A percentile compares a stretch with the other conserved stretches of the same genome.
phyloP scores from a whole-genome alignment of 2,113 vertebrate genomes.

The Nicator chloris region DNA sequence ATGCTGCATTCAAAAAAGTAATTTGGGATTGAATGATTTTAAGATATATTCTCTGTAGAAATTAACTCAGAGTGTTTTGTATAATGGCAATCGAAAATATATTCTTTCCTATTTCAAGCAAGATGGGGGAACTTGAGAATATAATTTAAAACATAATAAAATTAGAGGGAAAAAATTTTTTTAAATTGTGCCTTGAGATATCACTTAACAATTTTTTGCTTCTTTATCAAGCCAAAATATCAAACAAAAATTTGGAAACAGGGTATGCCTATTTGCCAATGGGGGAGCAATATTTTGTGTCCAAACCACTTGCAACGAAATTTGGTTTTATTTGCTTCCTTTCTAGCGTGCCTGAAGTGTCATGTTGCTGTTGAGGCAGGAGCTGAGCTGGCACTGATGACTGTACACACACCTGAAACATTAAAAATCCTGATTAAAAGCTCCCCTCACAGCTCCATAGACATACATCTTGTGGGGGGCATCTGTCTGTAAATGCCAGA shows the following conservation, averaged over 20 bases:
- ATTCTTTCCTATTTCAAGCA: background rate
- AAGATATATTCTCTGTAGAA: background rate
- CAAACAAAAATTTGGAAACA: background rate
- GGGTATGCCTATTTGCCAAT: background rate
- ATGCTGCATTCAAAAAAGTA: background rate
- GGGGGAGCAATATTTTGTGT: background rate
- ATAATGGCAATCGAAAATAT: background rate
- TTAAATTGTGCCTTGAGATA: background rate
- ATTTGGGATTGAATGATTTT: background rate
- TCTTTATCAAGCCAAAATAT: background rate
- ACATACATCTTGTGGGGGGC: background rate
- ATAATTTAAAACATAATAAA: background rate
- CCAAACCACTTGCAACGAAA: background rate
- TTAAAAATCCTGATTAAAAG: background rate
- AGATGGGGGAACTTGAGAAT: background rate
- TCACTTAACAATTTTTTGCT: background rate
- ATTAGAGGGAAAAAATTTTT: background rate
- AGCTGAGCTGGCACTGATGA: rapidly evolving
- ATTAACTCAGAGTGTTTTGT: background rate
- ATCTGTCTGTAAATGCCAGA: background rate
- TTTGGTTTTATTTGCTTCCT: background rate
- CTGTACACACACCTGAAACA: background rate
- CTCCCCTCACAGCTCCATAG: background rate
- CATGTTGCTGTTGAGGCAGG: rapidly evolving
- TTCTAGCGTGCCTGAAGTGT: background rate